Evolutionary conservation across 2,113 vertebrate species (phyloP).

Genomic region (Camarhynchus parvulus): DNA sequence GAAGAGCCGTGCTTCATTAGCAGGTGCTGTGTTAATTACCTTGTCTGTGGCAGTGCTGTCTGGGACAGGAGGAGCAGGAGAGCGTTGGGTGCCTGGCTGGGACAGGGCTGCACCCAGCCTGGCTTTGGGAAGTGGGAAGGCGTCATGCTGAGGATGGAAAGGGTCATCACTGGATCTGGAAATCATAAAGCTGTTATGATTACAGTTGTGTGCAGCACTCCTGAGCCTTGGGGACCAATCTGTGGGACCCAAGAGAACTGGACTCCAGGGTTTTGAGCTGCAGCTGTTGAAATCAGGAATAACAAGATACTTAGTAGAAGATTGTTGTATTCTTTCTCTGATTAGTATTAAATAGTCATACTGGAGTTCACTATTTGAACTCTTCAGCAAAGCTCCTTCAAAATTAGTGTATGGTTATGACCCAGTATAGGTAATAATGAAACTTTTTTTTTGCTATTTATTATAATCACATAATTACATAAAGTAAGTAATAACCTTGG

Average conservation of each 20-base stretch:
- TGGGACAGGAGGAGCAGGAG: neutral
- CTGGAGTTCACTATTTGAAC: neutral
- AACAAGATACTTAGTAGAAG: neutral
- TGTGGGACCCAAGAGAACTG: neutral
- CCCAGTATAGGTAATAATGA: neutral
- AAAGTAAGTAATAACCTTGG: neutral
- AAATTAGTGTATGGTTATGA: neutral
- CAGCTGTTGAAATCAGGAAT: neutral
- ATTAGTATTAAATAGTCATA: neutral
- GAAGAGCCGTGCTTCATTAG: neutral
- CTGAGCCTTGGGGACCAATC: neutral
- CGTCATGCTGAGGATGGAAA: neutral
- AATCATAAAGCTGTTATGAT: accelerated
- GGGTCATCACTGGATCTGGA: neutral
- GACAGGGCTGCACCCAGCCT: neutral
- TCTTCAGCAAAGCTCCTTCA: neutral
- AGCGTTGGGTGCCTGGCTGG: neutral
- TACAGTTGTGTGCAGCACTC: neutral
- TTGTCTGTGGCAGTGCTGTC: accelerated
- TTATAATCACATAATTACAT: neutral
- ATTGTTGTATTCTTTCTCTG: neutral
- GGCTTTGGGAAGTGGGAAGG: neutral
- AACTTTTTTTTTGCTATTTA: neutral
- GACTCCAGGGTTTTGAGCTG: neutral
- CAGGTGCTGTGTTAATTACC: accelerated